Conservation (phyloP, 2,797 vertebrate species). For the Hippocampus kuda region DNA sequence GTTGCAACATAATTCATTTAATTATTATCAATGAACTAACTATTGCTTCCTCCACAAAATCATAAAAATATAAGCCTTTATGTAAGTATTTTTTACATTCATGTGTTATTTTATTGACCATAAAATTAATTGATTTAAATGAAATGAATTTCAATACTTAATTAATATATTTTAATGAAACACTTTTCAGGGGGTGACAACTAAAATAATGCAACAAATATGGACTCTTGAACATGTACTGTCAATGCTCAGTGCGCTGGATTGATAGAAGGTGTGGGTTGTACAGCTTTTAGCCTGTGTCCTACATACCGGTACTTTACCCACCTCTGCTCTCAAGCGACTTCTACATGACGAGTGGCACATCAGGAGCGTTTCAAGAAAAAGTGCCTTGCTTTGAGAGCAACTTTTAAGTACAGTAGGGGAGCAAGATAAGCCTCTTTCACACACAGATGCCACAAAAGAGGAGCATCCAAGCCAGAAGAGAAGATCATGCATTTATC, state of each 20-base stretch:
- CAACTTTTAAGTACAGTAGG: slow-evolving; percentile 8
- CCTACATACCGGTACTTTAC: neutral
- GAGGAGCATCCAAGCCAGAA: neutral
- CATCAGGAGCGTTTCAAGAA: slow-evolving; percentile 12
- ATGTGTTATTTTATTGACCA: neutral
- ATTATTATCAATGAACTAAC: neutral
- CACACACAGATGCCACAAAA: neutral
- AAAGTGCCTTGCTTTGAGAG: slow-evolving; percentile 45
- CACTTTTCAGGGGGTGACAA: neutral
- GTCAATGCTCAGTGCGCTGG: neutral
- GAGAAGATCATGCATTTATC: neutral
- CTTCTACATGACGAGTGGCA: slow-evolving; percentile 1
- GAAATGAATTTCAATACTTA: neutral
- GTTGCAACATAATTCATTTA: neutral
- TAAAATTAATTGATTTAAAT: neutral
- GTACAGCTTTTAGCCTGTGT: neutral
- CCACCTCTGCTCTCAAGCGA: neutral
- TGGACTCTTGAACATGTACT: neutral
- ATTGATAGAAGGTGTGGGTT: neutral
- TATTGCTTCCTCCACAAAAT: neutral
- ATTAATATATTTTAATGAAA: no score
- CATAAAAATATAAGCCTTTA: neutral
- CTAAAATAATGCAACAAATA: neutral
- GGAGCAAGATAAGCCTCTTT: neutral
- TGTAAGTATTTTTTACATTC: neutral